These are phyloP conservation scores for Pluvianellus socialis DNA, from an alignment of 2,113 vertebrate genomes.

Conservation along the genomic window DNA sequence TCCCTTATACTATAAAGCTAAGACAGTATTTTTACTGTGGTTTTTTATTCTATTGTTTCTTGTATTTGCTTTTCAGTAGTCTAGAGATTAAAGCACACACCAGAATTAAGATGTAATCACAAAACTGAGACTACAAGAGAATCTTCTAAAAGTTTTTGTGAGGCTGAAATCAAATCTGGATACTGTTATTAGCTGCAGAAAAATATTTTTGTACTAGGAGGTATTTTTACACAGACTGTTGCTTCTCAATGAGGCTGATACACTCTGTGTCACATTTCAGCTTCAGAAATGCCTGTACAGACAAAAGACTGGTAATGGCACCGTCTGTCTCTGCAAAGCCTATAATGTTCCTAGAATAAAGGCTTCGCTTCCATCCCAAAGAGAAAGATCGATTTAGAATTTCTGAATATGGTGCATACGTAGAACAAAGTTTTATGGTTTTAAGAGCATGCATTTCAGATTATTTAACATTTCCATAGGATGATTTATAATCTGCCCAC, in stretches of 20 bases:
- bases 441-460: neutral
- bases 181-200: neutral
- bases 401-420: neutral
- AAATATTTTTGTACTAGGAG: neutral
- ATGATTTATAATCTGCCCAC: neutral
- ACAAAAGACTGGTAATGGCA: neutral
- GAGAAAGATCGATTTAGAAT: neutral
- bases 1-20: neutral
- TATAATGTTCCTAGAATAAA: neutral
- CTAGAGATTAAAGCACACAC: neutral
- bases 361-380: neutral
- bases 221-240: neutral
- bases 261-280: neutral
- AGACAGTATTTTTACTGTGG: neutral
- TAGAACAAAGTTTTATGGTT: neutral
- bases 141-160: neutral
- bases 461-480: neutral
- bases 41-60: neutral
- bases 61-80: neutral
- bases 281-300: neutral
- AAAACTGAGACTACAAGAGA: neutral
- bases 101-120: neutral
- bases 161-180: neutral
- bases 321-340: neutral
- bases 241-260: neutral